Base-by-base conservation (phyloP, 2,113 vertebrate genomes). In the Chamaetylas fuelleborni region DNA sequence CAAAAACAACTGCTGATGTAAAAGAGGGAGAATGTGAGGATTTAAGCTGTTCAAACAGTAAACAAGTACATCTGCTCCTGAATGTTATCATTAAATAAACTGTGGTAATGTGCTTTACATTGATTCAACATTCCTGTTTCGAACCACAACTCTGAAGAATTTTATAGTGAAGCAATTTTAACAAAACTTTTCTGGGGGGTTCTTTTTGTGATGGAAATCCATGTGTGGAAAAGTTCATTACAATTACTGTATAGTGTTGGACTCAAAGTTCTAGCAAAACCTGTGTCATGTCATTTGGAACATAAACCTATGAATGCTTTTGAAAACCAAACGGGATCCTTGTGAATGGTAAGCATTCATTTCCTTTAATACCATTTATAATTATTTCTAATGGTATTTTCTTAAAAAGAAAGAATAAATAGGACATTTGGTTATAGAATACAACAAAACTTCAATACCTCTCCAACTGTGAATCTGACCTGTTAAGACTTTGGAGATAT, bases 1-100 rank as follows among this genome's bases (percentile, higher is more conserved):
- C 90, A 96, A 94, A 86, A 74, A 70, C 74, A 91, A 93, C 79
- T 53, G 79, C 74, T 86, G 88, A 93, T 90, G 92, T 90, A 88
- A 93, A 94, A 93, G 70, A 72, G 64, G 34, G 67, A 80, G 90
- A 94, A 95, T 81, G 85, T 53, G 54, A 90, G 70, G 70, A 92
- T 77, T 82, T 81, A 72, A 94, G 43, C 61, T 85, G 61, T 79
- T 85, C 84, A 85, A 95, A 93, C 61, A 92, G 56, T 95, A 91
- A 96, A 92, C 85, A 94, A 96, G 76, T 81, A 94, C 94, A 96
- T 95, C 94, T 95, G 94, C 79, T 94, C 31, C 85, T 48, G 42
- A 90, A 93, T 57, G n/a, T n/a, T 93, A 92, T 38, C 84, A 78
- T 87, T 89, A 87, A 69, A 93, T 70, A 92, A 95, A 93, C 70